phyloP scores from a whole-genome alignment of 2,113 vertebrate genomes.

The Heloderma charlesbogerti region DNA sequence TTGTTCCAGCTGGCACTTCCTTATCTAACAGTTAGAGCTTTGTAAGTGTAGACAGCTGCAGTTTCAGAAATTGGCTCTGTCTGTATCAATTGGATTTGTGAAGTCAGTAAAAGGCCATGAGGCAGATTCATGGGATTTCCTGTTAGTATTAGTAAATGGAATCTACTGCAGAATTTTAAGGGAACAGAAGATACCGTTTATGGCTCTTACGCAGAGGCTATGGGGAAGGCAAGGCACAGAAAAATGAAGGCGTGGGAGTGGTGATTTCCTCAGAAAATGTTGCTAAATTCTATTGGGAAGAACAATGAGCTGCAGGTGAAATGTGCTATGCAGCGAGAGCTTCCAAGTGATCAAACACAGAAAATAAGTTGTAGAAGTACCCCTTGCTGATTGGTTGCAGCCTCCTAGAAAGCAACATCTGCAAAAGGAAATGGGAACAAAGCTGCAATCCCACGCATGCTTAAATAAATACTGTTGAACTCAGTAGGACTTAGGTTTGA shows the following conservation, averaged over 20 bases:
- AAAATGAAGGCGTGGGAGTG: slow-evolving; percentile 22
- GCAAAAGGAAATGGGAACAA: neutral
- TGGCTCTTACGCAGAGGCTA: slow-evolving; percentile 35
- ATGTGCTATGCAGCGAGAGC: neutral
- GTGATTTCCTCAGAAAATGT: neutral
- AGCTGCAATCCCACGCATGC: neutral
- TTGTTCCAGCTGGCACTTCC: slow-evolving; percentile 89
- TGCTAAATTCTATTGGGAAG: neutral
- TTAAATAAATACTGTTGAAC: neutral
- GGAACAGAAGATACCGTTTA: slow-evolving; percentile 63
- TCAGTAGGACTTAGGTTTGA: neutral
- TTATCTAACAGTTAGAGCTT: slow-evolving; percentile 89
- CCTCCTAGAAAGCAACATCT: neutral
- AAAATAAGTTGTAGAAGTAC: neutral
- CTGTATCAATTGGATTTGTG: slow-evolving; percentile 83
- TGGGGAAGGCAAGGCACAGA: slow-evolving; percentile 54
- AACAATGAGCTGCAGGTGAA: rapidly evolving
- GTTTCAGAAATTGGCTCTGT: slow-evolving; percentile 79
- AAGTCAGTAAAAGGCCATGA: slow-evolving; percentile 83
- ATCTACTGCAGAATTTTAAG: slow-evolving; percentile 66
- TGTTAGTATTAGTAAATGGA: slow-evolving; percentile 81
- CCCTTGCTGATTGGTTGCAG: neutral
- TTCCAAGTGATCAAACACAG: neutral
- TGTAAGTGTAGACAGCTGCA: slow-evolving; percentile 90
- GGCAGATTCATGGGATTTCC: slow-evolving; percentile 82